phyloP scores from a whole-genome alignment of 2,797 vertebrate species.

The Malacoctenus gilli region DNA sequence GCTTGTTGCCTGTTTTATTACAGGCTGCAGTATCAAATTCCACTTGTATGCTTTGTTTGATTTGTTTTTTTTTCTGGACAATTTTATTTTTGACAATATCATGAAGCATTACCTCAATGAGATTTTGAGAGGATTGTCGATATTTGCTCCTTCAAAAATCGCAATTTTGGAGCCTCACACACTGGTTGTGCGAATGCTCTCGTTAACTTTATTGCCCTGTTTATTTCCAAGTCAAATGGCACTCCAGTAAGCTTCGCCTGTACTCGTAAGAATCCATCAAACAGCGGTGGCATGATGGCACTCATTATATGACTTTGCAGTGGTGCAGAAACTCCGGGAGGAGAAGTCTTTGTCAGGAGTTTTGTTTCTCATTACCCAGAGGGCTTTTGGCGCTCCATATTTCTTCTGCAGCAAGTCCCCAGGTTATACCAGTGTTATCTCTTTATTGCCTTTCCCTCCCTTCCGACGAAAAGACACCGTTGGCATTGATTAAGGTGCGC shows the following conservation, averaged over 20 bases:
- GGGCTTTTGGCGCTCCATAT: slow-evolving; percentile 74
- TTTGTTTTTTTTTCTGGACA: no score
- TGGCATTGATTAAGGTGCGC: slow-evolving; percentile 84
- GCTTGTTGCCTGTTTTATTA: slow-evolving; percentile 49
- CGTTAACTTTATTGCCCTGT: slow-evolving; percentile 42
- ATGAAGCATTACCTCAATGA: slow-evolving; percentile 48
- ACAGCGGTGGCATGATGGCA: slow-evolving; percentile 52
- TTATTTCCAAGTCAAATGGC: slow-evolving; percentile 51
- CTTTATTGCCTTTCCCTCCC: slow-evolving; percentile 77
- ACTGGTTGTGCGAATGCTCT: slow-evolving; percentile 28
- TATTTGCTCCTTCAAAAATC: slow-evolving; percentile 42
- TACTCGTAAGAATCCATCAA: slow-evolving; percentile 46
- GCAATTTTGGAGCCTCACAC: slow-evolving; percentile 12
- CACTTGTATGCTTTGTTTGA: slow-evolving; percentile 35
- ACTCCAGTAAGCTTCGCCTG: slow-evolving; percentile 30
- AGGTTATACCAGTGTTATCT: slow-evolving; percentile 81
- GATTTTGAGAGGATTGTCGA: slow-evolving; percentile 53
- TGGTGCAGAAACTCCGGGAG: slow-evolving; percentile 70
- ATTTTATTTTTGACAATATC: slow-evolving; percentile 32
- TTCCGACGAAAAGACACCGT: slow-evolving; percentile 76
- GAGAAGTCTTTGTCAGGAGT: slow-evolving; percentile 84
- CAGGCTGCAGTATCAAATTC: slow-evolving; percentile 29
- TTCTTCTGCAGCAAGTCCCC: slow-evolving; percentile 80
- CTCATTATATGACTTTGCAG: slow-evolving; percentile 76
- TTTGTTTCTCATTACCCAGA: slow-evolving; percentile 83